phyloP scores from a whole-genome alignment of 2,888 invertebrate genomes.

The Ferrisia virgata region DNA sequence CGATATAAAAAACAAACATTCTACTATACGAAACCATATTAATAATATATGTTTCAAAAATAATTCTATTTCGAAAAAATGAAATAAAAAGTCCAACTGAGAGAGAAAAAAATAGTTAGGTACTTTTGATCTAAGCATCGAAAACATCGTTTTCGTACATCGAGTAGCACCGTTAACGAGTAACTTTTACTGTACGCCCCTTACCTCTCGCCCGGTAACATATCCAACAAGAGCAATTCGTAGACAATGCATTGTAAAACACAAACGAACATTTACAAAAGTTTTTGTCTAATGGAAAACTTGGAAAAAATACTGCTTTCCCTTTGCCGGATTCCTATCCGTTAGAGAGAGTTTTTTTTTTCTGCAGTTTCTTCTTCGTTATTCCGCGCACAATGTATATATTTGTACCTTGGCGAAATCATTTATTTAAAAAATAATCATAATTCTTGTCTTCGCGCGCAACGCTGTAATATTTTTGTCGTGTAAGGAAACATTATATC shows the following conservation, averaged over 20 bases:
- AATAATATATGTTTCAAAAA: background rate
- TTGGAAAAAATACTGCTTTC: background rate
- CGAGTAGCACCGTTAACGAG: background rate
- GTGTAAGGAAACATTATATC: background rate
- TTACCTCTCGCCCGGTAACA: background rate
- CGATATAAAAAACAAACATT: too few species aligned
- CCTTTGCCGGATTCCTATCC: background rate
- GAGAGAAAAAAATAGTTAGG: background rate
- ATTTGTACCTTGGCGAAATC: background rate
- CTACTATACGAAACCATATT: too few species aligned
- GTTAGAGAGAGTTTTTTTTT: background rate
- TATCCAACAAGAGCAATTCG: background rate
- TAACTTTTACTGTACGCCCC: background rate
- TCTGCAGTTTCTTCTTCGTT: background rate
- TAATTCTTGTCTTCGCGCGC: background rate
- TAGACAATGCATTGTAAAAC: background rate
- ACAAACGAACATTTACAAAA: background rate
- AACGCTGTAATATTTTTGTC: background rate
- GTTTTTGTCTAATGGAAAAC: background rate
- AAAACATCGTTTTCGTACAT: background rate
- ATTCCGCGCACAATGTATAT: background rate
- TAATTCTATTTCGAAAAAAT: background rate
- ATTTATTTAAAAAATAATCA: background rate
- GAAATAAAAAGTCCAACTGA: too few species aligned
- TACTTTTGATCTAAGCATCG: background rate